Evolutionary conservation across 2,113 vertebrate genomes (phyloP).

Genomic region (Anoplopoma fimbria): DNA sequence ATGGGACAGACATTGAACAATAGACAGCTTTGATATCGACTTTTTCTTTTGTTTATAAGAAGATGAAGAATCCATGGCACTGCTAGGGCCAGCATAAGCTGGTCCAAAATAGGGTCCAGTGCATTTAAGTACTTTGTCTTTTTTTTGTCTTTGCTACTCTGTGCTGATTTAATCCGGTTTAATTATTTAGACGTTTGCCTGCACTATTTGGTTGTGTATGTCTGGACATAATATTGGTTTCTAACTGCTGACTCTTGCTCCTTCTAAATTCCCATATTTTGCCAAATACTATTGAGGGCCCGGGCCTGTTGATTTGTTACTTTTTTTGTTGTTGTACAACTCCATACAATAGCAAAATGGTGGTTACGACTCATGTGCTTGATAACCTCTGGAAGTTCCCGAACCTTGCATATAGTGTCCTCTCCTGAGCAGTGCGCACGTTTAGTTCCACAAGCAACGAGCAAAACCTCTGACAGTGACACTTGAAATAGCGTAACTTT

Average conservation of each 20-base stretch:
- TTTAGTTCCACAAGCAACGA: not conserved
- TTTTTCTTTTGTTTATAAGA: constrained; percentile 2
- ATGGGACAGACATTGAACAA: not conserved
- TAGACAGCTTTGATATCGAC: not conserved
- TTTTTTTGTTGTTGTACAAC: not conserved
- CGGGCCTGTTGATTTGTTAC: not conserved
- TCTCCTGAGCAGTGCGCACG: not conserved
- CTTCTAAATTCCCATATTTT: not conserved
- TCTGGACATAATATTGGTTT: not conserved
- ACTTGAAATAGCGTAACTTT: not conserved
- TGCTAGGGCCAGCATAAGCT: not conserved
- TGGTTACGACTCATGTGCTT: not conserved
- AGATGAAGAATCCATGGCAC: not conserved
- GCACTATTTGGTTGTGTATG: not conserved
- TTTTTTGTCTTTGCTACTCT: not conserved
- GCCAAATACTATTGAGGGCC: not conserved
- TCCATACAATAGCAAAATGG: not conserved
- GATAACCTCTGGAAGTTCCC: not conserved
- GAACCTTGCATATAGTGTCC: not conserved
- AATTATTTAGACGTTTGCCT: not conserved
- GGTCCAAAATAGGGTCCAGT: not conserved
- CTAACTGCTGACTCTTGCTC: not conserved
- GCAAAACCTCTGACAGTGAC: not conserved
- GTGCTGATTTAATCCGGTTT: not conserved
- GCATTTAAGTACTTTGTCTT: not conserved